These are phyloP conservation scores for Lithosia quadra DNA, from an alignment of 2,888 invertebrate genomes.

Conservation along the genomic window DNA sequence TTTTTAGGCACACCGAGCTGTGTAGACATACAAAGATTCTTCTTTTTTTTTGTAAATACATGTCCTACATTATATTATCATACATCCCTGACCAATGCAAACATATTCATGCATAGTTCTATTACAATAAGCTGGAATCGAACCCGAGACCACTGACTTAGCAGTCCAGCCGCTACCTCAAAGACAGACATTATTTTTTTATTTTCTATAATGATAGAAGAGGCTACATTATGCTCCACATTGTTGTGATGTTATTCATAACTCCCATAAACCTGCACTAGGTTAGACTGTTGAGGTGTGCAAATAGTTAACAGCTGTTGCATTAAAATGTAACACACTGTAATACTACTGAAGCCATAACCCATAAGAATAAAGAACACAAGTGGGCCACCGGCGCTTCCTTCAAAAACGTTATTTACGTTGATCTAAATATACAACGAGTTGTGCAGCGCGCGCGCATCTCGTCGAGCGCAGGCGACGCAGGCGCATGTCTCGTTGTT, in stretches of 20 bases:
- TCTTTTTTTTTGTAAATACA: too few relatives aligned
- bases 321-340: slow-evolving; percentile 38
- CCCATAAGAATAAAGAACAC: slow-evolving; percentile 51
- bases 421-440: slow-evolving; percentile 49
- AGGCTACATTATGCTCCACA: not conserved
- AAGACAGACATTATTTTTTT: not conserved
- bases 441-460: slow-evolving; percentile 44
- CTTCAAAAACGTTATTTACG: slow-evolving; percentile 57
- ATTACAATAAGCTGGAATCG: too few relatives aligned
- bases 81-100: too few relatives aligned
- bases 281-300: not conserved
- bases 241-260: not conserved
- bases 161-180: too few relatives aligned
- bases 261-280: not conserved
- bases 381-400: slow-evolving; percentile 55
- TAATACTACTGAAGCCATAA: slow-evolving; percentile 30
- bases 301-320: not conserved
- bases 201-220: not conserved
- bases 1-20: too few relatives aligned
- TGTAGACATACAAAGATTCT: too few relatives aligned
- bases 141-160: too few relatives aligned
- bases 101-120: too few relatives aligned
- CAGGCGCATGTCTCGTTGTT: slow-evolving; percentile 31
- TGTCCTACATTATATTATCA: too few relatives aligned
- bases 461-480: slow-evolving; percentile 35